These are phyloP conservation scores for Macropodus opercularis DNA, from an alignment of 2,797 vertebrate species.

Conservation along the genomic window DNA sequence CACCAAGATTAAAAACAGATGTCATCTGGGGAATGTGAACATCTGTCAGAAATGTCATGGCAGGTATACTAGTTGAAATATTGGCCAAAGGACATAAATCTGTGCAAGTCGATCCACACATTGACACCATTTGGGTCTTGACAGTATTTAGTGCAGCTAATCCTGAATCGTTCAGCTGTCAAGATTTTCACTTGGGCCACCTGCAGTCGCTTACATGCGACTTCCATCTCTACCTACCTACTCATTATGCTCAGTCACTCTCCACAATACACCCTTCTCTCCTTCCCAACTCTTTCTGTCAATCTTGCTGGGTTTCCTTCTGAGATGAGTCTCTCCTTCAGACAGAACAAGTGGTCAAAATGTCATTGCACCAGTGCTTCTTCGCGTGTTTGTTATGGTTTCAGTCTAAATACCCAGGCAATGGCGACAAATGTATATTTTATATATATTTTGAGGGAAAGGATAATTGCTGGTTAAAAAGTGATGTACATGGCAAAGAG, in stretches of 20 bases:
- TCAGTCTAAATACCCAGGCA: background rate
- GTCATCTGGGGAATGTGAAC: background rate
- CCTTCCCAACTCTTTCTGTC: background rate
- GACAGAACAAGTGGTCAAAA: background rate
- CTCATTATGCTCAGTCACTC: conserved; percentile 27
- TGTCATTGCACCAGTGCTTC: background rate
- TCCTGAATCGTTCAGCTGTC: conserved; percentile 1
- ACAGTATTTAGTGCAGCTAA: background rate
- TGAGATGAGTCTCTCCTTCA: background rate
- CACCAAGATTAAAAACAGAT: background rate
- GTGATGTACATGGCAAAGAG: background rate
- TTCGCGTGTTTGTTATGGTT: conserved; percentile 7
- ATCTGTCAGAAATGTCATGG: background rate
- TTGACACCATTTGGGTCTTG: background rate
- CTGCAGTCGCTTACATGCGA: conserved; percentile 32
- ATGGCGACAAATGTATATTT: background rate
- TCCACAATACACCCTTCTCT: background rate
- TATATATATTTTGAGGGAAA: conserved; percentile 1
- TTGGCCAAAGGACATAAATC: too few species aligned
- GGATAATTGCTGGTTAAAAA: background rate
- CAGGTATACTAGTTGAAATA: background rate
- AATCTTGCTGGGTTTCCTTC: background rate
- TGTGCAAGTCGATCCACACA: too few species aligned
- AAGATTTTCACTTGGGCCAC: conserved; percentile 22
- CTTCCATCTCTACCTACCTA: conserved; percentile 20